Conservation (phyloP, 2,797 vertebrate species). For the Gymnodraco acuticeps region DNA sequence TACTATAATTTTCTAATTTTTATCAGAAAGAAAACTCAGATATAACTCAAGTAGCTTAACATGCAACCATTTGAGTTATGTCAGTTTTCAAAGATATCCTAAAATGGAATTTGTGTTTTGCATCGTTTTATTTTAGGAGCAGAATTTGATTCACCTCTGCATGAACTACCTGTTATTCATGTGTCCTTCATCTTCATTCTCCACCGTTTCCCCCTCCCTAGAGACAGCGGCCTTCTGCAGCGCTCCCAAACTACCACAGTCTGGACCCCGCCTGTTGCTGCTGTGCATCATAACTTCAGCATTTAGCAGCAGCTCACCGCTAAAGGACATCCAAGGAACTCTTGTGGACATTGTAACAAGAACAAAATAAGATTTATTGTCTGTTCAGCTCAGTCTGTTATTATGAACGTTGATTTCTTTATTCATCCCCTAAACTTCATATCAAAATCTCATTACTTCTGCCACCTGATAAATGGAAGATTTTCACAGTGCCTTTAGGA, state of each 20-base stretch:
- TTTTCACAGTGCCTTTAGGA: conserved; percentile 7
- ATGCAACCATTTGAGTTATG: background rate
- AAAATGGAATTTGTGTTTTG: background rate
- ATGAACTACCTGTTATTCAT: background rate
- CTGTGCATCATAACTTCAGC: background rate
- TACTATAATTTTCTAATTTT: background rate
- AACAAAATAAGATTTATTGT: background rate
- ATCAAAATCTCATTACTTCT: conserved; percentile 30
- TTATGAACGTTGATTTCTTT: background rate
- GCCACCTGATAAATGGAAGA: conserved; percentile 8
- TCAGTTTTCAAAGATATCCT: background rate
- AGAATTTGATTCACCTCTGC: conserved; percentile 7
- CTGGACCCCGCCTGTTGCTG: background rate
- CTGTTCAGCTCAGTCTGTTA: background rate
- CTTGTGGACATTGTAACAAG: conserved; percentile 7
- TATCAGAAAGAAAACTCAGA: no score
- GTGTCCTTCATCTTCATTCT: background rate
- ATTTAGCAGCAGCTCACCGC: conserved; percentile 9
- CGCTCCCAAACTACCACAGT: background rate
- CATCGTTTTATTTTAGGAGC: background rate
- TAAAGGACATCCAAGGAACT: conserved; percentile 28
- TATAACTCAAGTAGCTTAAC: background rate
- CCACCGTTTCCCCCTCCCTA: background rate
- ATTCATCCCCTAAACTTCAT: background rate
- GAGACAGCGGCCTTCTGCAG: background rate